Evolutionary conservation across 2,113 vertebrate genomes (phyloP).

Genomic region (Taxidea taxus): DNA sequence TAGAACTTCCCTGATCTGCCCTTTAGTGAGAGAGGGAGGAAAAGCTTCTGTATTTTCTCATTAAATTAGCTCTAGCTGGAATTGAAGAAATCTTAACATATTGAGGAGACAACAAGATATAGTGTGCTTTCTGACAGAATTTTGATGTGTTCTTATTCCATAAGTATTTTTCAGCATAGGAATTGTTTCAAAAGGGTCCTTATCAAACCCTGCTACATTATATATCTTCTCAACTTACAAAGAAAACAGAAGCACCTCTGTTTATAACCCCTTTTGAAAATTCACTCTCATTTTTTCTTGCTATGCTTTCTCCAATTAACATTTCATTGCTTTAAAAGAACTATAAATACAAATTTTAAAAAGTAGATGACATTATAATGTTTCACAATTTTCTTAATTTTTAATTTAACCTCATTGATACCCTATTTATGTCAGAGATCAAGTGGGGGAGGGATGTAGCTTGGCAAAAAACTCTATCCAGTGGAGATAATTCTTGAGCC

Average conservation of each 20-base stretch:
- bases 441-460: neutral
- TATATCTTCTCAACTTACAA: neutral
- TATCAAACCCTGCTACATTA: neutral
- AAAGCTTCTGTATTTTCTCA: neutral
- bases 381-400: neutral
- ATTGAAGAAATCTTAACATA: conserved; percentile 30
- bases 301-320: neutral
- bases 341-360: neutral
- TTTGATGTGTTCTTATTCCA: neutral
- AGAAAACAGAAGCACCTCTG: neutral
- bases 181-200: neutral
- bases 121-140: neutral
- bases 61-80: neutral
- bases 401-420: neutral
- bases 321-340: neutral
- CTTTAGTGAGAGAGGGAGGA: neutral
- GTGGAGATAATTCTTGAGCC: neutral
- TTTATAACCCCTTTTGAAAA: neutral
- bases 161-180: neutral
- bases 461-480: neutral
- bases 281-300: neutral
- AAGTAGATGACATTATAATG: neutral
- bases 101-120: neutral
- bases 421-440: neutral
- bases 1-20: neutral